phyloP scores from a whole-genome alignment of 2,113 vertebrate genomes.

The Clarias macrocephalus region DNA sequence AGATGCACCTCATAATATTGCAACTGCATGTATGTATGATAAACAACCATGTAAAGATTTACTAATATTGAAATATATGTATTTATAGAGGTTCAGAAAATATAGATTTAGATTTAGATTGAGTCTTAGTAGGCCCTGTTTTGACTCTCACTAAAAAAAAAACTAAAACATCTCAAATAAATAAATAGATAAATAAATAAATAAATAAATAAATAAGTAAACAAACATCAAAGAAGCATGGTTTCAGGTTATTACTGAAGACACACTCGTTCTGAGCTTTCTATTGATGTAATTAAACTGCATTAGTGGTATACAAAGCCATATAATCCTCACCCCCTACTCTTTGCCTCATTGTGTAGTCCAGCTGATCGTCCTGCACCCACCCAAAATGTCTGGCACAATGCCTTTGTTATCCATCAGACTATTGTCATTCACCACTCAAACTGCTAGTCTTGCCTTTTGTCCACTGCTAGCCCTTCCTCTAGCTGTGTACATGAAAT shows the following conservation, averaged over 20 bases:
- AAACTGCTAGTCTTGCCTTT: conserved; percentile 65
- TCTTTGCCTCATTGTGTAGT: conserved; percentile 57
- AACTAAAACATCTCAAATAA: neutral
- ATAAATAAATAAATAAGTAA: neutral
- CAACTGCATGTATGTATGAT: neutral
- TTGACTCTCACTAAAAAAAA: neutral
- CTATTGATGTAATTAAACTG: conserved; percentile 48
- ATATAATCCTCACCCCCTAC: conserved; percentile 54
- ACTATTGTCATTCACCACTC: conserved; percentile 69
- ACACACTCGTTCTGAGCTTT: conserved; percentile 30
- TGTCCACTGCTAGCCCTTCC: conserved; percentile 69
- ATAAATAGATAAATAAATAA: no score
- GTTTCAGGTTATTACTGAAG: neutral
- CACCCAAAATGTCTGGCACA: conserved; percentile 58
- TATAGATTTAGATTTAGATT: neutral
- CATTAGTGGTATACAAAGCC: conserved; percentile 54
- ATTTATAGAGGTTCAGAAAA: neutral
- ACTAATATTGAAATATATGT: neutral
- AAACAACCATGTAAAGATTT: neutral
- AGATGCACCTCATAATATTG: neutral
- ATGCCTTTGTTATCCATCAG: conserved; percentile 71
- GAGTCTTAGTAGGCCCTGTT: neutral
- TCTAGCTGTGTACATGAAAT: conserved; percentile 60
- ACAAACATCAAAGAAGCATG: neutral
- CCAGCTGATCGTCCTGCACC: conserved; percentile 62